A percentile compares a stretch with the other conserved stretches of the same genome.
phyloP scores from a whole-genome alignment of 1,140 invertebrate genomes.

The Leptinotarsa undecemlineata region DNA sequence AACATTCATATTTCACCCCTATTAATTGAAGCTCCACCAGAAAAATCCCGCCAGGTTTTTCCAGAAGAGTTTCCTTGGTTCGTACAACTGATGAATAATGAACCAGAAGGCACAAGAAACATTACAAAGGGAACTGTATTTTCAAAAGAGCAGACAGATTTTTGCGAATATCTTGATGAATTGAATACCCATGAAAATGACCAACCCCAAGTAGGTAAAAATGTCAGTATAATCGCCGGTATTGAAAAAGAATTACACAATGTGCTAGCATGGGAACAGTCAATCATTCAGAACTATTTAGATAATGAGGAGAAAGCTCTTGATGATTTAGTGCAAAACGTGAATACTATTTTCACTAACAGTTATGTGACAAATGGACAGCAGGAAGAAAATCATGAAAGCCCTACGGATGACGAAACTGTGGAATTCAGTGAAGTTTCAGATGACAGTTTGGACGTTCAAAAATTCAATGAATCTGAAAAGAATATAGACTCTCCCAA shows the following conservation, averaged over 20 bases:
- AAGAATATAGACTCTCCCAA: neutral
- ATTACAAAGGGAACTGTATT: too few species aligned
- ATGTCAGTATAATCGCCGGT: neutral
- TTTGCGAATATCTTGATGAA: too few species aligned
- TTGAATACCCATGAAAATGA: too few species aligned
- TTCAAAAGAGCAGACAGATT: too few species aligned
- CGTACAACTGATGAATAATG: neutral
- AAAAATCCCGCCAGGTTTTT: neutral
- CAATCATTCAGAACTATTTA: neutral
- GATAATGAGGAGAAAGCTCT: neutral
- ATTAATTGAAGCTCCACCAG: neutral
- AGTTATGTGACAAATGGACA: too few species aligned
- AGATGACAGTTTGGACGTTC: neutral
- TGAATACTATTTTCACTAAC: too few species aligned
- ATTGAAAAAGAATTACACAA: neutral
- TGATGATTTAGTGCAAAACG: too few species aligned
- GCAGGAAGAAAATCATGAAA: too few species aligned
- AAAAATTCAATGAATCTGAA: neutral
- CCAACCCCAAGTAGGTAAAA: too few species aligned
- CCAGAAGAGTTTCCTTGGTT: conserved; percentile 13
- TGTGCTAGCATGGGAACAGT: neutral
- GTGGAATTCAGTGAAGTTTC: neutral
- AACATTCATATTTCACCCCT: neutral
- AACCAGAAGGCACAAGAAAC: too few species aligned
- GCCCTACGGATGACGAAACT: too few species aligned